Base-by-base conservation (phyloP, 2,797 vertebrate species). In the Myotis myotis region DNA sequence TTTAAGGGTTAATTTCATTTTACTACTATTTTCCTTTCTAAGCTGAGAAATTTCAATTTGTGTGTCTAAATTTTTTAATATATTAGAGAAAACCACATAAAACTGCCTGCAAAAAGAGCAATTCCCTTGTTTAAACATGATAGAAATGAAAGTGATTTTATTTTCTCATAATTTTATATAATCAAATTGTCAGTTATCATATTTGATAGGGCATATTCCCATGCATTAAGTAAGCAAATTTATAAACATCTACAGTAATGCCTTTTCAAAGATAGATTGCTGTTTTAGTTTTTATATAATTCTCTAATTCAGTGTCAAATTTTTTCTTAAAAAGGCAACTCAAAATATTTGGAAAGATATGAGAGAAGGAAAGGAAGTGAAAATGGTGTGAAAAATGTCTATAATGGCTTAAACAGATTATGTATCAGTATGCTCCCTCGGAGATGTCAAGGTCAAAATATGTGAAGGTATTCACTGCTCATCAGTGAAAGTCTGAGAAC, bases 401-500 rank as follows among this genome's bases (percentile, higher is more conserved):
- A 51, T 36, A 90, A 95, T 60, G 53, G 81, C 85, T 89, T 94
- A 91, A 15, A 97, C 70, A 12, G 6, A 92, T 80, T 16, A 28
- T 33, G 38, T 80, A 22, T 94, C 75, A 95, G 96, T 96, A 97
- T 49, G 71, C 83, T 36, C 87, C 8, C 16, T 64, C 87, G 81
- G 87, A 82, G 94, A 91, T 41, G 17, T 75, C 87, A 87, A 98
- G 97, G 98, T 97, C 96, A 98, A 17, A 10, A 71, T 93, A 94
- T 94, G 94, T 9, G 17, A 91, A 96, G 62, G 82, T 66, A 49
- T 83, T 96, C 89, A 97, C 91, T 95, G 93, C 97, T 98, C 97
- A 97, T 97, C 97, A 97, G 96, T 96, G 97, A 78, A 88, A 97
- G 91, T 94, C 96, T 89, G 89, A 53, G 74, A 95, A 79, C 30